Percentiles rank a stretch among this genome's conserved stretches.
Conservation (phyloP, 2,113 vertebrate species). For the human (Homo sapiens) region GRCh38 chr6:90298001-90298500, state of each 20-base stretch:
- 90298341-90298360: not conserved
- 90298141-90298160: not conserved
- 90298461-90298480: slow-evolving; percentile 4
- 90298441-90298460: not conserved
- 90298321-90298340: not conserved
- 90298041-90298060: slow-evolving; percentile 41
- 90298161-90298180: not conserved
- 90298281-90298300: not conserved
- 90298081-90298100: slow-evolving; percentile 42
- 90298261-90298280: not conserved
- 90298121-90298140: not conserved
- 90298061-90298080: slow-evolving; percentile 37
- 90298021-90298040: slow-evolving; percentile 48
- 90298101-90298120: slow-evolving; percentile 5
- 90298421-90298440: not conserved
- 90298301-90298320: not conserved
- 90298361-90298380: not conserved
- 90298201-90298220: not conserved
- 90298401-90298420: not conserved
- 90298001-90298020: slow-evolving; percentile 68
- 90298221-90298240: not conserved
- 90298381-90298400: not conserved
- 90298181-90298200: not conserved
- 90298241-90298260: not conserved
- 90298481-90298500: not conserved